These are phyloP conservation scores for Drosophila kanekoi DNA, from an alignment of 2,888 invertebrate genomes.

Conservation along the genomic window DNA sequence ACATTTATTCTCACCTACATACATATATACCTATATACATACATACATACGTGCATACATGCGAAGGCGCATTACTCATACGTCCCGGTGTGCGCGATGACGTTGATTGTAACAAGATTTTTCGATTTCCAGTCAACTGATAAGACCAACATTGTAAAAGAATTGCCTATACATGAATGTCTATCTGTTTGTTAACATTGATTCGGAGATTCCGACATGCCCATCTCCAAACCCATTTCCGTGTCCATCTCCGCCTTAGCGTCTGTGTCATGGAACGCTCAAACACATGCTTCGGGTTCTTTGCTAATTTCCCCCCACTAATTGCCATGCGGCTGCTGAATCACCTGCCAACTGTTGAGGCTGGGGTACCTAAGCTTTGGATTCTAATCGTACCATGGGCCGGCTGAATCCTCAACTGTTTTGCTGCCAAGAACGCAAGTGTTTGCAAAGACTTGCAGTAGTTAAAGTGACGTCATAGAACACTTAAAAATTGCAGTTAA, in stretches of 20 bases:
- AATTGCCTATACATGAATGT: conserved; percentile 29
- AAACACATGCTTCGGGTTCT: conserved; percentile 29
- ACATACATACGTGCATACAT: too few relatives aligned
- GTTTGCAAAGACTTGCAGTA: background rate
- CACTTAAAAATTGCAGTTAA: too few relatives aligned
- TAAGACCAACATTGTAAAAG: conserved; percentile 50
- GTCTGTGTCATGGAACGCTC: conserved; percentile 1
- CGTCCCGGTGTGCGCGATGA: conserved; percentile 17
- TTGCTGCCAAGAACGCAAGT: background rate
- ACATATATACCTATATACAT: too few relatives aligned
- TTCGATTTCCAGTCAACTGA: conserved; percentile 55
- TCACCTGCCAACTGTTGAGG: conserved; percentile 13
- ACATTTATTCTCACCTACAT: too few relatives aligned
- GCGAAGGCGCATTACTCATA: conserved; percentile 33
- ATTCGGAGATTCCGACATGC: conserved; percentile 1
- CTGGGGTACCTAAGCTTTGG: background rate
- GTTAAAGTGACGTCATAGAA: too few relatives aligned
- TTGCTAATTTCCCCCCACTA: conserved; percentile 17
- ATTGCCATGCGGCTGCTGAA: conserved; percentile 19
- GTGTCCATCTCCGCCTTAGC: background rate
- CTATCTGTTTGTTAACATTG: conserved; percentile 7
- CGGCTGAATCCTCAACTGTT: background rate
- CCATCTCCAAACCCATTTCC: background rate
- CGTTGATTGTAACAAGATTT: conserved; percentile 28
- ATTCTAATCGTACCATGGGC: too few relatives aligned